Evolutionary conservation across 1,140 invertebrate species (phyloP).

Genomic region (Phenacoccus solenopsis): DNA sequence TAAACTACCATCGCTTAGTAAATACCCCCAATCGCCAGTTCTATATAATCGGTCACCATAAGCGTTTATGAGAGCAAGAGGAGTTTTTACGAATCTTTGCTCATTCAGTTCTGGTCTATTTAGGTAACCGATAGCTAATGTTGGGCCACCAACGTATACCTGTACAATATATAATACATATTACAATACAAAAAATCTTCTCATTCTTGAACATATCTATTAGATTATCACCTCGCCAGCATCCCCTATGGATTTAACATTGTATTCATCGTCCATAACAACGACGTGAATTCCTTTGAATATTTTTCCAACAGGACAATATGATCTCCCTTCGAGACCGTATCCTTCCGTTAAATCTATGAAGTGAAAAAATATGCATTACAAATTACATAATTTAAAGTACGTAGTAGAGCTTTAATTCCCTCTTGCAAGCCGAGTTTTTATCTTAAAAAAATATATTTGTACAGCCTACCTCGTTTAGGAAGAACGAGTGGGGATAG

Average conservation of each 20-base stretch:
- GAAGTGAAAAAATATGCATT: conserved; percentile 6
- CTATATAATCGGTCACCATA: conserved; percentile 33
- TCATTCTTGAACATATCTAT: not conserved
- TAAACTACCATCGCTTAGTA: conserved; percentile 36
- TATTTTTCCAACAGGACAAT: conserved; percentile 33
- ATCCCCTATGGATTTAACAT: conserved; percentile 37
- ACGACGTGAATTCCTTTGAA: conserved; percentile 36
- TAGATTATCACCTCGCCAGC: conserved; percentile 38
- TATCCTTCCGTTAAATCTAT: conserved; percentile 23
- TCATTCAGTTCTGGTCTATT: conserved; percentile 39
- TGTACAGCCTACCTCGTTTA: too few relatives aligned
- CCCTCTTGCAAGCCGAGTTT: too few relatives aligned
- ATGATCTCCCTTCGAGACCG: conserved; percentile 22
- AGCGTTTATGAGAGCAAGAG: conserved; percentile 18
- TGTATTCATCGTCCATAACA: conserved; percentile 36
- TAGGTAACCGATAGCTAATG: conserved; percentile 38
- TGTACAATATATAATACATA: conserved; percentile 18
- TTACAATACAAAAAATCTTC: not conserved
- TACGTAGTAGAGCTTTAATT: too few relatives aligned
- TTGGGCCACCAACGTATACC: conserved; percentile 41
- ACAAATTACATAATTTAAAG: not conserved
- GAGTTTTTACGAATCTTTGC: conserved; percentile 33
- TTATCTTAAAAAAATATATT: too few relatives aligned
- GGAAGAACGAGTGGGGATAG: too few relatives aligned
- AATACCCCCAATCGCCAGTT: conserved; percentile 40